Evolutionary conservation across 1,140 invertebrate species (phyloP).

Genomic region (Charaxes varanes): DNA sequence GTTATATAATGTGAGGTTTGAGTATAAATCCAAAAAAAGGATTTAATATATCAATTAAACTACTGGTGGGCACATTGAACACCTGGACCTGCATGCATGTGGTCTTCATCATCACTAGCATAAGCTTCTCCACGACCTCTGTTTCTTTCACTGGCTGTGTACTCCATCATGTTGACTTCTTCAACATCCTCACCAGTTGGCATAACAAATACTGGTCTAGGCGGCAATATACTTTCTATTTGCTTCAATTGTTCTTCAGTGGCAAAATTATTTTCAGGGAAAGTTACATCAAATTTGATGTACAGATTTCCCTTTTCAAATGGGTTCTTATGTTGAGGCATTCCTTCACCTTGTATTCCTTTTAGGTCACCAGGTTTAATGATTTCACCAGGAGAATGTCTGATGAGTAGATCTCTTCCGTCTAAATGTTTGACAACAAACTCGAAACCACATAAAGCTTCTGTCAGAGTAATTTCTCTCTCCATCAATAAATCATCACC

Average conservation of each 20-base stretch:
- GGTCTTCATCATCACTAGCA: constrained; percentile 80
- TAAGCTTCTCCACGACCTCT: constrained; percentile 77
- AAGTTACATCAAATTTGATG: constrained; percentile 89
- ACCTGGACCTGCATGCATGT: constrained; percentile 73
- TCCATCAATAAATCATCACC: constrained; percentile 86
- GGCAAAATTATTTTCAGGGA: constrained; percentile 88
- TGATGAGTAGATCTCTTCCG: constrained; percentile 84
- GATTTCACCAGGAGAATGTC: constrained; percentile 82
- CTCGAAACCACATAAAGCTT: constrained; percentile 92
- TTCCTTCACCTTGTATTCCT: constrained; percentile 89
- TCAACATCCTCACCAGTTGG: constrained; percentile 86
- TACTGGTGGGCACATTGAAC: constrained; percentile 84
- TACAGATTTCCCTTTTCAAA: constrained; percentile 92
- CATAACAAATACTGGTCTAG: constrained; percentile 78
- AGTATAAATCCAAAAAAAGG: constrained; percentile 45
- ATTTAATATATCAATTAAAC: constrained; percentile 48
- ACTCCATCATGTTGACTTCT: constrained; percentile 88
- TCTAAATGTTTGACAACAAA: constrained; percentile 90
- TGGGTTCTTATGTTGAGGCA: constrained; percentile 90
- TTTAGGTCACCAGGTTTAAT: constrained; percentile 88
- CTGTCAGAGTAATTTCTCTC: constrained; percentile 84
- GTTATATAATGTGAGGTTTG: constrained; percentile 60
- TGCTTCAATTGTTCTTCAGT: constrained; percentile 79
- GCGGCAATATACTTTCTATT: constrained; percentile 83
- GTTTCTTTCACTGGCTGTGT: constrained; percentile 75